Base-by-base conservation (phyloP, 2,797 vertebrate genomes). In the Propithecus perrieri region DNA sequence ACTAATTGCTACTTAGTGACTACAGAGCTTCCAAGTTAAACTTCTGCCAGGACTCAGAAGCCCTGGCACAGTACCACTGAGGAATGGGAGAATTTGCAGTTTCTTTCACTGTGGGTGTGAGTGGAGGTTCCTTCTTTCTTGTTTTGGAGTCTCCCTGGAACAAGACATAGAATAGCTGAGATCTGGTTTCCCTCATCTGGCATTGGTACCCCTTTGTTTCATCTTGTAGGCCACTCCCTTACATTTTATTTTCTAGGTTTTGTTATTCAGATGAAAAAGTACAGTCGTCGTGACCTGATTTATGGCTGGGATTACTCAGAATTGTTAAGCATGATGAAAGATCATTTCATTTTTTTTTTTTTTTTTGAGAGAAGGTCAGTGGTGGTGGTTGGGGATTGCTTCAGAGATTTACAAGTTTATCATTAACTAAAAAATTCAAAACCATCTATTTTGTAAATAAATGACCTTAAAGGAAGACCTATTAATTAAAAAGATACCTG, bases 341-440 rank as follows among this genome's bases (percentile, higher is more conserved):
- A 80, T 33, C 10, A 41, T 90, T 92, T 93, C 30, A 33, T 80
- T 87, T 53, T 26, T 59, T 59, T 59, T 57, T 55, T 59, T 59
- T 59, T 84, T 57, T 67, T 48, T 55, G 2, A 61, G n/a, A 6
- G 30, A 63, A 7, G 26, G 2, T 30, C 7, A 13, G 17, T 38
- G 33, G 48, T 84, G 38, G 15, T 78, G 6, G 28, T 65, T 81
- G 65, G 17, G 85, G 7, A 17, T 78, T 87, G 33, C 43, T 93
- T 89, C n/a, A 91, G 89, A 85, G 20, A 92, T 84, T 53, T 88
- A n/a, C 11, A 85, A 61, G 22, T 95, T 71, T 86, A 50, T 76
- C 38, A 87, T 38, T 69, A 86, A 50, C 43, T 83, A 43, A 72
- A 91, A 91, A 59, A 59, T 72, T 81, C 26, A 75, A n/a, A 86